Base-by-base conservation (phyloP, 1,140 invertebrate species). In the Chionoecetes opilio region DNA sequence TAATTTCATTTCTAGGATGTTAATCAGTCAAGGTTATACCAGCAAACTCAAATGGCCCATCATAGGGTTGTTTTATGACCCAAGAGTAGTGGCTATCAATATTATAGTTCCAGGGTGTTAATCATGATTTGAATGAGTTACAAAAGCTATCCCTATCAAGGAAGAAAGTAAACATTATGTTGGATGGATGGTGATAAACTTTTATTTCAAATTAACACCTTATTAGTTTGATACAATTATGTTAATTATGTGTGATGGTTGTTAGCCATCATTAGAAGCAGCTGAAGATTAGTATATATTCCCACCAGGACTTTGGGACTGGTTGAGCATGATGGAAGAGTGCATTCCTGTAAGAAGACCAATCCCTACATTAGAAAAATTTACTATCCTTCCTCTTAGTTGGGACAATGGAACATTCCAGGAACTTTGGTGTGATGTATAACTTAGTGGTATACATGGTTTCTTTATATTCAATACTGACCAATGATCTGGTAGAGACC, bases 341-440 rank as follows among this genome's bases (percentile, higher is more conserved):
- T 94, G 93, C 93, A 94, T 94, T 94, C 93, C 93, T 90, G 53
- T 82, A 94, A 63, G 82, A 82, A 94, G 93, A 94, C 93, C 53
- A 86, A 35, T 32, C 75, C 93, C 89, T 94, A 53, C 86, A 87
- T 94, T 89, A 89, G 34, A 82, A 82, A 35, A 63, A 38, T 85
- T 35, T 41, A 41, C 26, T 93, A 41, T 46, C 37, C 26, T 87
- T 87, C 53, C 38, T 38, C 82, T 90, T 90, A 11, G 32, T 89
- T 89, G 41, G 91, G 32, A 92, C 34, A 35, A 92, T 87, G 86
- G 75, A 63, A 86, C 93, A 94, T 93, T 93, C 92, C 82, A 86
- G 53, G 31, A 91, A 91, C 89, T 91, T 46, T 91, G 46, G 89
- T 91, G 89, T 91, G 29, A 91, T 53, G 26, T 75, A 53, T 63